Conservation (phyloP, 2,797 vertebrate genomes). For the Neosalanx taihuensis region DNA sequence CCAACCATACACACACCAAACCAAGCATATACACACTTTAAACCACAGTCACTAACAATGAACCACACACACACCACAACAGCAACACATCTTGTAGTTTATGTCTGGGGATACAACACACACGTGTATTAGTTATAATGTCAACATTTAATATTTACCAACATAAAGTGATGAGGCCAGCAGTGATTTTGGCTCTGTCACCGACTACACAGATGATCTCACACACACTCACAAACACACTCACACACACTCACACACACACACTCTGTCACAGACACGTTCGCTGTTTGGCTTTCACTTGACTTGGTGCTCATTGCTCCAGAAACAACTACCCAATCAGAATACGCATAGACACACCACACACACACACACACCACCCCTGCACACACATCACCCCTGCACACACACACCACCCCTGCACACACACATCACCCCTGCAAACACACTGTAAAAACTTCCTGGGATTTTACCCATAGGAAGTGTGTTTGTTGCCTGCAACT, state of each 20-base stretch:
- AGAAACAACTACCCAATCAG: background rate
- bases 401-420: too few species aligned
- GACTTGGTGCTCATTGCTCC: slow-evolving; percentile 5
- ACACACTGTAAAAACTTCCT: too few species aligned
- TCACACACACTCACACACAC: too few species aligned
- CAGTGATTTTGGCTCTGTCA: too few species aligned
- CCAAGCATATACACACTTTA: background rate
- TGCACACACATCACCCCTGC: background rate
- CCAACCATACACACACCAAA: background rate
- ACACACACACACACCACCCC: background rate
- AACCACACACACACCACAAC: background rate
- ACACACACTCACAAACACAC: too few species aligned
- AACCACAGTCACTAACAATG: background rate
- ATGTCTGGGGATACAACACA: background rate
- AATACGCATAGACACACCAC: background rate
- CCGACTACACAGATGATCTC: too few species aligned
- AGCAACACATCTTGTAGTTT: background rate
- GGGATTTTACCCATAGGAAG: too few species aligned
- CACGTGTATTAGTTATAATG: background rate
- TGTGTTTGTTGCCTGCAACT: too few species aligned
- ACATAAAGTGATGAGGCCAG: too few species aligned
- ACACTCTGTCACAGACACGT: slow-evolving; percentile 16
- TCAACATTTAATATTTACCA: too few species aligned
- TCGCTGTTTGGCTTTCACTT: slow-evolving; percentile 24
- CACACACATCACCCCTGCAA: too few species aligned